These are phyloP conservation scores for Schizopygopsis malacanthus DNA, from an alignment of 2,797 vertebrate genomes.

Conservation along the genomic window DNA sequence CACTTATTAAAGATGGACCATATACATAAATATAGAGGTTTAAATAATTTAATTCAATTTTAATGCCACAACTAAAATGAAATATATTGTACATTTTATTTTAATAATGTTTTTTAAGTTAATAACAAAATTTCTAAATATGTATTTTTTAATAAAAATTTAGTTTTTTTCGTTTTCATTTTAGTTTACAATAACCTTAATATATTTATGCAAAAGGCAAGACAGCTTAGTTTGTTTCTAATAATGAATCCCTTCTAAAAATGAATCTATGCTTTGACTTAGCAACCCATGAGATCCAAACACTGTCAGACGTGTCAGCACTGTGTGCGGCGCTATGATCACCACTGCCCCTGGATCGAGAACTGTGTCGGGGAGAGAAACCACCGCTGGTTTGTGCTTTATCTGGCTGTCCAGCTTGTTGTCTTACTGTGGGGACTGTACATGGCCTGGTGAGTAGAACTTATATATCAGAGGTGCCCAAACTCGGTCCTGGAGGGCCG, in stretches of 20 bases:
- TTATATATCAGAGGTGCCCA: too few species aligned
- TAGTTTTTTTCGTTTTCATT: background rate
- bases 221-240: background rate
- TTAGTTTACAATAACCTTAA: background rate
- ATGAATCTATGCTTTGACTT: conserved; percentile 49
- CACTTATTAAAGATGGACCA: background rate
- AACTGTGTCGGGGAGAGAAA: conserved; percentile 95
- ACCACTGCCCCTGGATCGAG: conserved; percentile 97
- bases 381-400: conserved; percentile 90
- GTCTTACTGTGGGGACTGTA: conserved; percentile 88
- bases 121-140: background rate
- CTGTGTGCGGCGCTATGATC: conserved; percentile 92
- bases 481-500: too few species aligned
- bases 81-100: background rate
- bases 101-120: background rate
- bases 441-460: conserved; percentile 85
- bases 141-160: background rate
- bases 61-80: background rate
- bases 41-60: background rate
- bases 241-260: background rate
- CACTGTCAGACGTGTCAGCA: conserved; percentile 90
- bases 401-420: conserved; percentile 85
- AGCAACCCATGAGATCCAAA: conserved; percentile 94
- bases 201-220: background rate
- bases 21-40: background rate